Evolutionary conservation across 2,888 invertebrate genomes (phyloP), one percentile per base, ranked within the genome.

Genomic region (Anarsia innoxiella): DNA sequence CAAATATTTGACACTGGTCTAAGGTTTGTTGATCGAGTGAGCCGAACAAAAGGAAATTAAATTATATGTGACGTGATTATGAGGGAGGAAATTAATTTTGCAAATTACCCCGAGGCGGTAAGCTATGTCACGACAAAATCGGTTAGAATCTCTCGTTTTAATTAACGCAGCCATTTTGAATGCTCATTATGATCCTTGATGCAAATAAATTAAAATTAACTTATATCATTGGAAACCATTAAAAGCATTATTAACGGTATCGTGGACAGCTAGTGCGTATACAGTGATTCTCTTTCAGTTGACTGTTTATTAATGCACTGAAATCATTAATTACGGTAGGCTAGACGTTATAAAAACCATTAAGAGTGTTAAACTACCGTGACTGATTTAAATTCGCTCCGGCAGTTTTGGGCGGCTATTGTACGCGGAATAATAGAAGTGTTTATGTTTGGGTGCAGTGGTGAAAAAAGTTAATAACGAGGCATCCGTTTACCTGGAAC

Each of bases 331-430:
- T 78, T 78, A 73, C 73, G 60, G 60, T 56, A 59, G 66, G n/a
- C n/a, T n/a, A n/a, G 56, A 65, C 64, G 67, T 73, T 79, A 80
- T 78, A 82, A 74, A 70, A 71, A 61, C 76, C 71, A 82, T 84
- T 77, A 78, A 71, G 60, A 66, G 67, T 74, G 79, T 78, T 82
- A 78, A 83, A 80, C 73, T 73, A 71, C 73, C 83, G 78, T 82
- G 66, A 74, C 83, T 56, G 74, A 83, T 80, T 61, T 67, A 64
- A 71, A 80, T 82, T 79, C 71, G 77, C 65, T 58, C 59, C 72
- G 71, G 64, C 66, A 65, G 71, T 67, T 73, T 67, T 53, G 59
- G 63, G 54, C 56, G 46, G 48, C 75, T 56, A 73, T 83, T 84
- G 78, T 82, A 56, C 56, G 56, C 48, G 42, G 56, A 59, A 82